Evolutionary conservation across 2,113 vertebrate species (phyloP), one percentile per base, ranked within the genome.

Genomic region (Phrynosoma blainvillii): DNA sequence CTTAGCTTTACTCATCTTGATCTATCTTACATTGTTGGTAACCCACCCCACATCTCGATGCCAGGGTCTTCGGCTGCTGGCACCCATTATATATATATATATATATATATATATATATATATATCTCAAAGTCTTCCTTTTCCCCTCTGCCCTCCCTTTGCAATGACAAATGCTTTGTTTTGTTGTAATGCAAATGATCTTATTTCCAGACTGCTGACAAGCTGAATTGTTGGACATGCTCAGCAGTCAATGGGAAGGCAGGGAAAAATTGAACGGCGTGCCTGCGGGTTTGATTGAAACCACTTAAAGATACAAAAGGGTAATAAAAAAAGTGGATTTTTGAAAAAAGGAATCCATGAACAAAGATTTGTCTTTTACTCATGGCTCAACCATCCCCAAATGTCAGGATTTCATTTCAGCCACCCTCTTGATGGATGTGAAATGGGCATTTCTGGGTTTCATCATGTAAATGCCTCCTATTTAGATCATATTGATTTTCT

Each of bases 401-500:
- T 90, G 91, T 87, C 89, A 87, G 90, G 91, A 86, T 87, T 91
- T 93, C 88, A 80, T 78, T 90, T 56, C 85, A 92, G 68, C 89
- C 88, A 62, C 79, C 78, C 91, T 91, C 94, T 94, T 94, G 93
- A 94, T 92, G 90, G 92, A 90, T 77, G 89, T 89, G 82, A 91
- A 92, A 93, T 90, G 59, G 88, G 89, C 93, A 88, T 92, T 92
- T 92, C 92, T 87, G 86, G 87, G 93, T 95, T 93, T 93, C 91
- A 90, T 89, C 90, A 94, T 90, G 84, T 84, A 95, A 95, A 96
- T 47, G 85, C 88, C 91, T 95, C 95, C 92, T 92, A 88, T 93
- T 93, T 93, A 86, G 82, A 96, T 95, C 95, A 89, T 95, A 96
- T 95, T 94, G 96, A 95, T 96, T 96, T 94, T 94, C 93, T 96